These are phyloP conservation scores for Lamellibrachia columna DNA, from an alignment of 2,888 invertebrate genomes.

Conservation along the genomic window DNA sequence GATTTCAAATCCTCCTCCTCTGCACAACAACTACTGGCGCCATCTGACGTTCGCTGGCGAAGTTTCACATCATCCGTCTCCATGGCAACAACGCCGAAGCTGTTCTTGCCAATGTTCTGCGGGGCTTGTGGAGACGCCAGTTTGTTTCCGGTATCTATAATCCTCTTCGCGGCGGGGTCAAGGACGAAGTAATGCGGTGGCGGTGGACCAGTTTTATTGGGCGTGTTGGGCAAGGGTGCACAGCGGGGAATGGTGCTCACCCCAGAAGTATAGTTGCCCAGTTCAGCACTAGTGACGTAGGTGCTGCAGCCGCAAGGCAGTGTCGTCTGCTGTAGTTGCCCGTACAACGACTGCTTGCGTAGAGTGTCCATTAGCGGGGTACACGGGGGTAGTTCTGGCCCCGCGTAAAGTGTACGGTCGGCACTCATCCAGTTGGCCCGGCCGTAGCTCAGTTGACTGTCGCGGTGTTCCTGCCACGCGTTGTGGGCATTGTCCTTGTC, in stretches of 20 bases:
- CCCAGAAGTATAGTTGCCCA: not conserved
- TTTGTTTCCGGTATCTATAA: slow-evolving; percentile 3
- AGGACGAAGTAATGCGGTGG: not conserved
- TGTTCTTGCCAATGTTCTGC: not conserved
- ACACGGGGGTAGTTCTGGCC: not conserved
- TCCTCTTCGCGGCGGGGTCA: slow-evolving; percentile 4
- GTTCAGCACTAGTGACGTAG: not conserved
- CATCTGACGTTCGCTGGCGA: not conserved
- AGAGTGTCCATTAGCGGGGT: not conserved
- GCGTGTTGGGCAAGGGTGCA: not conserved
- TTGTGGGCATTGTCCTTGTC: not conserved
- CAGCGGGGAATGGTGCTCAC: not conserved
- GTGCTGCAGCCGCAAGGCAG: not conserved
- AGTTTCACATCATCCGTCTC: slow-evolving; percentile 11
- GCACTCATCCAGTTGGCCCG: not conserved
- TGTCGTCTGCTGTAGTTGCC: not conserved
- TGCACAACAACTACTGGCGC: not conserved
- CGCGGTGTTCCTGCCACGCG: not conserved
- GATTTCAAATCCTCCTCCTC: not conserved
- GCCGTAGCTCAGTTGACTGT: slow-evolving; percentile 6
- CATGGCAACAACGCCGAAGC: not conserved
- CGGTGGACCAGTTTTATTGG: not conserved
- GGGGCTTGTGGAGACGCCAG: not conserved
- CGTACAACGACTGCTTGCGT: not conserved
- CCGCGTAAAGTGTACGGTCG: not conserved